Percentiles rank a stretch among this genome's conserved stretches.
These are phyloP conservation scores for Aplodontia rufa DNA, from an alignment of 2,113 vertebrate species.

Conservation along the genomic window DNA sequence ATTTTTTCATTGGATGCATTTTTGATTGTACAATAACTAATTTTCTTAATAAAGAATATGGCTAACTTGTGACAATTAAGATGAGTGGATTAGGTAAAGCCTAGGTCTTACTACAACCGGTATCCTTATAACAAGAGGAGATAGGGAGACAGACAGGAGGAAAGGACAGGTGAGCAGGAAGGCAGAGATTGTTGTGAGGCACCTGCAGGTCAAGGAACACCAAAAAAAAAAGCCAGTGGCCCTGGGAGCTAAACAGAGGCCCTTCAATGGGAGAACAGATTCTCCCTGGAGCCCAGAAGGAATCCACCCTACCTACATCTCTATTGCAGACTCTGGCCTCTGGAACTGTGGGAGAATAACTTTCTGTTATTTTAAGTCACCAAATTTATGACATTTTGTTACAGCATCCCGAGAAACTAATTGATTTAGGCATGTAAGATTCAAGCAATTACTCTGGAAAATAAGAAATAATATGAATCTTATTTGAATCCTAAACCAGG, in stretches of 20 bases:
- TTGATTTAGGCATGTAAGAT: background rate
- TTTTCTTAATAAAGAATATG: no score
- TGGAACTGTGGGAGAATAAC: background rate
- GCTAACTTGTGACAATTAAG: background rate
- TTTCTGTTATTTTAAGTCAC: background rate
- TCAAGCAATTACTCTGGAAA: background rate
- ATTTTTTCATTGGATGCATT: no score
- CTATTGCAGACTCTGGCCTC: background rate
- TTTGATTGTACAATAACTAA: no score
- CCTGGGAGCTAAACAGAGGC: background rate
- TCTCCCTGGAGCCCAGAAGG: background rate
- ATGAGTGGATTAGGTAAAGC: background rate
- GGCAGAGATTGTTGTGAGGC: background rate
- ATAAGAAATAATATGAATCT: background rate
- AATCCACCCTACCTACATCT: background rate
- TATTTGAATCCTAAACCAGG: slow-evolving; percentile 1
- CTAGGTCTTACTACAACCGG: background rate
- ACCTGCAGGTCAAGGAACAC: background rate
- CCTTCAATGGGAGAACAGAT: no score
- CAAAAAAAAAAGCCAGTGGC: background rate
- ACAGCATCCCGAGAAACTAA: background rate
- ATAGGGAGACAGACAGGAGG: background rate
- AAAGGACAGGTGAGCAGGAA: background rate
- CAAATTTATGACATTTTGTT: background rate
- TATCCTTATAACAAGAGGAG: background rate